Evolutionary conservation across 2,888 invertebrate genomes (phyloP).

Genomic region (Muscina levida): DNA sequence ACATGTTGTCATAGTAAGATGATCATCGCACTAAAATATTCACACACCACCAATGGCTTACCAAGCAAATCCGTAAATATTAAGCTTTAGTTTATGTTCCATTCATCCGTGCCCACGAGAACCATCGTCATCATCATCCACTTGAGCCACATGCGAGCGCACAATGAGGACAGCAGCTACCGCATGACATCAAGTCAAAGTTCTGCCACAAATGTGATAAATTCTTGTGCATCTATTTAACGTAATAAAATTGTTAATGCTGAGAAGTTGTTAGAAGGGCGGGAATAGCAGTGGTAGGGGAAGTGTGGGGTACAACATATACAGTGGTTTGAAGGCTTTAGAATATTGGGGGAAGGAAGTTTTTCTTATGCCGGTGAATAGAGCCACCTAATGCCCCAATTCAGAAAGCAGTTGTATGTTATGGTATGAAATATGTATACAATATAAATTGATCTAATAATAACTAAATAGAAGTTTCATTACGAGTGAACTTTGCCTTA

Average conservation of each 20-base stretch:
- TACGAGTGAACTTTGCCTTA: too few relatives aligned
- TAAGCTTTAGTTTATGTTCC: constrained; percentile 30
- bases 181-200: constrained; percentile 24
- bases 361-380: too few relatives aligned
- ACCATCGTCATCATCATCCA: too few relatives aligned
- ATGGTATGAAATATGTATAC: too few relatives aligned
- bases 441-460: too few relatives aligned
- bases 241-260: constrained; percentile 47
- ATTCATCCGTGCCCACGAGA: constrained; percentile 17
- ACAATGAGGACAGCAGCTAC: constrained; percentile 15
- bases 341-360: too few relatives aligned
- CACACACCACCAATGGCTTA: background rate
- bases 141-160: background rate
- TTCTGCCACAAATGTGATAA: constrained; percentile 45
- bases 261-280: background rate
- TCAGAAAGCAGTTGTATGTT: too few relatives aligned
- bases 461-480: too few relatives aligned
- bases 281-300: background rate
- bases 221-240: constrained; percentile 51
- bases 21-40: constrained; percentile 7
- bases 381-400: too few relatives aligned
- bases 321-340: too few relatives aligned
- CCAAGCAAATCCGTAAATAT: constrained; percentile 26
- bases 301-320: too few relatives aligned
- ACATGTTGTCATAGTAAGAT: constrained; percentile 59